Conservation (phyloP, 2,888 invertebrate genomes). For the Schizotus pectinicornis region DNA sequence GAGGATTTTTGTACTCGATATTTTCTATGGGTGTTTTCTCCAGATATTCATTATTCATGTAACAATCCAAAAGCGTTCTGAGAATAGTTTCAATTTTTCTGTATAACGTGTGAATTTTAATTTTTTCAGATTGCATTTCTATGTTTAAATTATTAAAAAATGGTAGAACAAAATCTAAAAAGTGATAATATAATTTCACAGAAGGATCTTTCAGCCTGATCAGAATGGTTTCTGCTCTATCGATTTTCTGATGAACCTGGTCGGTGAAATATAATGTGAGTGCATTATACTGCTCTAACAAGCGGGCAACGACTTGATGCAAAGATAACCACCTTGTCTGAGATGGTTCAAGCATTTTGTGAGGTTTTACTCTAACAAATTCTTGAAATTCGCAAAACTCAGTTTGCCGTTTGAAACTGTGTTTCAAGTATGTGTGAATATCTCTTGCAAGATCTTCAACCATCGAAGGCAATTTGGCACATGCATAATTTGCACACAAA, state of each 20-base stretch:
- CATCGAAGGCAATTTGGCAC: constrained; percentile 42
- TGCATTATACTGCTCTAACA: constrained; percentile 32
- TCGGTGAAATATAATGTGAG: constrained; percentile 29
- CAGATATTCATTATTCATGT: no score
- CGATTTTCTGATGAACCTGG: background rate
- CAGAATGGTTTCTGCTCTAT: constrained; percentile 13
- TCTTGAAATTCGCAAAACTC: constrained; percentile 40
- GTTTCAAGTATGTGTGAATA: constrained; percentile 36
- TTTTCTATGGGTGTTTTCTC: no score
- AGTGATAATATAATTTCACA: constrained; percentile 28
- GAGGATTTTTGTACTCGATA: no score
- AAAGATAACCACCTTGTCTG: constrained; percentile 36
- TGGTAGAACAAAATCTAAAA: constrained; percentile 31
- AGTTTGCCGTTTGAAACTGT: constrained; percentile 41
- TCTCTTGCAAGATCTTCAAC: constrained; percentile 41
- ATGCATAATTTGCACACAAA: constrained; percentile 46
- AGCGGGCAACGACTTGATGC: constrained; percentile 19
- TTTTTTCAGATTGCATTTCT: constrained; percentile 31
- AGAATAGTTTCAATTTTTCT: no score
- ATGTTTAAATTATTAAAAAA: constrained; percentile 27
- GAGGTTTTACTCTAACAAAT: constrained; percentile 35
- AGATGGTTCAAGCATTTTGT: constrained; percentile 39
- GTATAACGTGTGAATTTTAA: constrained; percentile 31
- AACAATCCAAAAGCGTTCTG: no score
- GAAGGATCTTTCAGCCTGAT: constrained; percentile 16